Evolutionary conservation across 2,797 vertebrate species (phyloP), one percentile per base, ranked within the genome.

Genomic region (Sebastes cheni): DNA sequence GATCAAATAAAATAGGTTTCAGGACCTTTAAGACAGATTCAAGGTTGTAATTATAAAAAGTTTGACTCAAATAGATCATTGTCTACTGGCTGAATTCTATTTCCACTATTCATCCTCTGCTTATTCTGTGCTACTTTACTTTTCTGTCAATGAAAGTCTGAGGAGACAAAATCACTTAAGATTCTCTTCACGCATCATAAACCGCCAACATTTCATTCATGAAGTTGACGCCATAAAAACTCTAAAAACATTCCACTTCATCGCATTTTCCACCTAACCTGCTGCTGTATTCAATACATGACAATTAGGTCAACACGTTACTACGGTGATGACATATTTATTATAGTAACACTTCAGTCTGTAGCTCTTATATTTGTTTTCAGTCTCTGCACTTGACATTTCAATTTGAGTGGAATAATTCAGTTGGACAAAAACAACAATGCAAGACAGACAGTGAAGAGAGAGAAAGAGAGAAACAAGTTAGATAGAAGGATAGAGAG

Each of bases 301-400:
- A 71, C 75, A 77, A 72, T 52, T 22, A 23, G 75, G 67, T 85
- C 61, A 80, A 73, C 73, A 62, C 64, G 32, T 74, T 65, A 56
- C 46, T 61, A 54, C 4, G 22, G 29, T 16, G 50, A 70, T 75
- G 82, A 75, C 75, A 85, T 66, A 76, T 87, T 81, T 86, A 87
- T 85, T 76, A 83, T 29, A 54, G 70, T 27, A 61, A 82, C 32
- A 84, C 39, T 32, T 23, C 25, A 80, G 39, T 80, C 39, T 61
- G 27, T 8, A 56, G 81, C 59, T 66, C 36, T 67, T 62, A 3
- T 72, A 32, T 72, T 72, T 82, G 69, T 85, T 88, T 81, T 75
- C 62, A 46, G 39, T 79, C 54, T 79, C 58, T 69, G 67, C 1
- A 18, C 73, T 90, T 89, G 81, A 87, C 89, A 83, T 83, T 90